Base-by-base conservation (phyloP, 2,888 invertebrate species). In the Leptothorax acervorum region DNA sequence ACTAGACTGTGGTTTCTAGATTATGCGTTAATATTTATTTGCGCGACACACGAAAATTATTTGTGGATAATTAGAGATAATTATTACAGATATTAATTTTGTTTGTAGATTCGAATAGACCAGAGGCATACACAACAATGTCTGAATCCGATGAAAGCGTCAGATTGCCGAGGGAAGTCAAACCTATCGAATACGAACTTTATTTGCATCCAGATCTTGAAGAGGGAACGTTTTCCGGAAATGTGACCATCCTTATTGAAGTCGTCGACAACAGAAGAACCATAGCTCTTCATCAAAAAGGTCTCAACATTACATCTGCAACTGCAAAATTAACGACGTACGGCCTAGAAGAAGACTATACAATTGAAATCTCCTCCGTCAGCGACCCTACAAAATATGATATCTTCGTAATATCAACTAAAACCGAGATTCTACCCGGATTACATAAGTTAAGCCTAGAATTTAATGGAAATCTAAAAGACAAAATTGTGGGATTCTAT, bases 131-230 rank as follows among this genome's bases (percentile, higher is more conserved):
- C 48, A 65, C 82, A 39, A 71, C 68, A 45, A 93, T 93, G 92
- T 87, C 94, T 15, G 86, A 94, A 28, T 86, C 94, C 0, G 93
- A 95, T 60, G 84, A 95, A 63, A 92, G 93, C 23, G 96, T 95
- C 87, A 96, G 97, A 62, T 94, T 97, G 71, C 96, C 97, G 0
- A 94, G 95, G 11, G 95, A 96, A 70, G 95, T 97, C 0, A 94
- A 94, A 23, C 97, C 97, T 0, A 86, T 95, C 3, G 96, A 96
- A 83, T 97, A 97, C 92, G 96, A 97, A 79, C 93, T 97, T 6
- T 95, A 95, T 23, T 94, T 97, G 76, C 95, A 96, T 81, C 97
- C 97, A 0, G 95, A 97, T 92, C 95, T 97, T 71, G 94, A 95
- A 18, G 94, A 94, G n/a, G 96, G 96, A 53, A 95, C 95, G 0